Conservation (phyloP, 2,113 vertebrate species). For the Ornithorhynchus anatinus region DNA sequence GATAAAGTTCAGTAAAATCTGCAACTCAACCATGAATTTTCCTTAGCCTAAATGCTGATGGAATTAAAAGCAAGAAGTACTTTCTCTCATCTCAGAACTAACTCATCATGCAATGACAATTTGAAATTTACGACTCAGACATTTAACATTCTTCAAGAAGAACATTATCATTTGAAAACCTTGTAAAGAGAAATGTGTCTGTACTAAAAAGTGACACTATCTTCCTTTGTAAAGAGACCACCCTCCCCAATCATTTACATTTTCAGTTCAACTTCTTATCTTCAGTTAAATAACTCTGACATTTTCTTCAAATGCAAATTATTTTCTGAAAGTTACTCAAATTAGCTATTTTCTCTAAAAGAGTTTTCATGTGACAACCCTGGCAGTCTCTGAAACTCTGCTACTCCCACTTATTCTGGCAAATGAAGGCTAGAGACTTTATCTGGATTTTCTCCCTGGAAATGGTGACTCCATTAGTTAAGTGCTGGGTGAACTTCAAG, state of each 20-base stretch:
- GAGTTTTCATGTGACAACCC: conserved; percentile 35
- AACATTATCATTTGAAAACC: conserved; percentile 75
- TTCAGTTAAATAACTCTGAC: conserved; percentile 63
- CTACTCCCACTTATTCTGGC: conserved; percentile 7
- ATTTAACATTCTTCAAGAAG: conserved; percentile 68
- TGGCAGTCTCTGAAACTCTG: conserved; percentile 20
- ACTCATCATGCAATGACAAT: conserved; percentile 66
- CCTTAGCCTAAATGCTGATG: conserved; percentile 51
- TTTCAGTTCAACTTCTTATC: conserved; percentile 59
- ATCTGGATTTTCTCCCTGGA: background rate
- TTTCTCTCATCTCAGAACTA: conserved; percentile 56
- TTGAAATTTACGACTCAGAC: conserved; percentile 64
- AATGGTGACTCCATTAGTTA: conserved; percentile 9
- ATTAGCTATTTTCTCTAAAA: conserved; percentile 40
- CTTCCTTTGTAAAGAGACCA: conserved; percentile 62
- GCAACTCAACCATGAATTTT: conserved; percentile 56
- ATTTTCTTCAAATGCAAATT: conserved; percentile 66
- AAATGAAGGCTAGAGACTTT: conserved; percentile 25
- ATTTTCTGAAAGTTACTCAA: conserved; percentile 49
- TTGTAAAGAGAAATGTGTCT: conserved; percentile 68
- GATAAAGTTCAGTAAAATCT: conserved; percentile 52
- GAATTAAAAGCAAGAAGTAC: conserved; percentile 55
- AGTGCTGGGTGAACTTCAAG: background rate
- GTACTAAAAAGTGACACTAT: conserved; percentile 55
- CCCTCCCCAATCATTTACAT: conserved; percentile 68